Conservation (phyloP, 1,140 invertebrate genomes). For the Sminthurides bifidus region DNA sequence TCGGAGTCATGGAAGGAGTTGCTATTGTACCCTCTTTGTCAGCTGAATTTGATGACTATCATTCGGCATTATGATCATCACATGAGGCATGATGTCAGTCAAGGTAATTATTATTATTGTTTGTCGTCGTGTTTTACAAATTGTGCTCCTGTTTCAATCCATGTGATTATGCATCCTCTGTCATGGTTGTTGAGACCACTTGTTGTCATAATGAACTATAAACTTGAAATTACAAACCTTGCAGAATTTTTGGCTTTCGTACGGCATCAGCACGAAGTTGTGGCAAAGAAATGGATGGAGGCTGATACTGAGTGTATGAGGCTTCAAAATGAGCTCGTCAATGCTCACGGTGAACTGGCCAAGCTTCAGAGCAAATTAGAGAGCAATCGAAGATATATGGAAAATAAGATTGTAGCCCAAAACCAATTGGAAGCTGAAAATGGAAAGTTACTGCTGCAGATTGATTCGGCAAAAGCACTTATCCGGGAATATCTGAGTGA, state of each 20-base stretch:
- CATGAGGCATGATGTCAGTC: slow-evolving; percentile 9
- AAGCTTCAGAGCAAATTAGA: slow-evolving; percentile 62
- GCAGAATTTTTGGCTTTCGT: slow-evolving; percentile 27
- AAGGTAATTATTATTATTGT: slow-evolving; percentile 3
- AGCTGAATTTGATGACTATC: slow-evolving; percentile 23
- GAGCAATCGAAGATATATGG: slow-evolving; percentile 60
- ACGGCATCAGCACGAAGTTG: slow-evolving; percentile 50
- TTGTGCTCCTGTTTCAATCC: no score
- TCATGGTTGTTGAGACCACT: neutral
- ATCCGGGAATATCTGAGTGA: slow-evolving; percentile 40
- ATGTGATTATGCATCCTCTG: neutral
- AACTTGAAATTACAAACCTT: no score
- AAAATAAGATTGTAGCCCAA: slow-evolving; percentile 58
- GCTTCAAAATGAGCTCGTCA: slow-evolving; percentile 51
- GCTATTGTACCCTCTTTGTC: slow-evolving; percentile 3
- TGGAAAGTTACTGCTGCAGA: slow-evolving; percentile 43
- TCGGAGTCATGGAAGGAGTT: no score
- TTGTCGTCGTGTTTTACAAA: no score
- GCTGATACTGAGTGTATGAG: slow-evolving; percentile 53
- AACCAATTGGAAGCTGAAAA: slow-evolving; percentile 49
- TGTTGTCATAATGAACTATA: no score
- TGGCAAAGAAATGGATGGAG: slow-evolving; percentile 52
- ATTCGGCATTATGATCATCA: slow-evolving; percentile 24
- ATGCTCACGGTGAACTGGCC: slow-evolving; percentile 49
- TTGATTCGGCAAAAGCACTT: slow-evolving; percentile 11